Evolutionary conservation across 1,140 invertebrate species (phyloP).

Genomic region (Manduca sexta): DNA sequence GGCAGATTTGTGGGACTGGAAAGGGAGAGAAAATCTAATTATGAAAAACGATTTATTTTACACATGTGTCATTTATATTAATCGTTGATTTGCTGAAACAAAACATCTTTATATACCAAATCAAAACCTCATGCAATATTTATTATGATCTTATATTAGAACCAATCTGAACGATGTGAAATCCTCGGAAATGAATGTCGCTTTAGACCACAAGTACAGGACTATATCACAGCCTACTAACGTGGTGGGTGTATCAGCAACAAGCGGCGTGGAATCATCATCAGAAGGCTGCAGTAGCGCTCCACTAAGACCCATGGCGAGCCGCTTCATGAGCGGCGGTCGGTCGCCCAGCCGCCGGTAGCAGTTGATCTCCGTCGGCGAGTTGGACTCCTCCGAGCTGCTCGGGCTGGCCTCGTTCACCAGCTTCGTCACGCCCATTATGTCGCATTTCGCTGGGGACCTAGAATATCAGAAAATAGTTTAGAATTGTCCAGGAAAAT

Average conservation of each 20-base stretch:
- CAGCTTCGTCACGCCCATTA: slow-evolving; percentile 44
- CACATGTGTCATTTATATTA: too few species aligned
- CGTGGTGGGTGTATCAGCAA: slow-evolving; percentile 70
- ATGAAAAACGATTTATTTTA: too few species aligned
- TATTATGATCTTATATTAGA: too few species aligned
- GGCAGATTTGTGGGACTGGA: slow-evolving; percentile 75
- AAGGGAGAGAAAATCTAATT: too few species aligned
- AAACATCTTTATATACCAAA: too few species aligned
- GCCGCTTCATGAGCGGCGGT: slow-evolving; percentile 85
- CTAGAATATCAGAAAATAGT: slow-evolving; percentile 27
- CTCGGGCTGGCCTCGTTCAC: slow-evolving; percentile 77
- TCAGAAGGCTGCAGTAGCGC: slow-evolving; percentile 64
- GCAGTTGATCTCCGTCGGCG: slow-evolving; percentile 90
- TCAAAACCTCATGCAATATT: too few species aligned
- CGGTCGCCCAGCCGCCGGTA: slow-evolving; percentile 87
- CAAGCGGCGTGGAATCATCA: slow-evolving; percentile 71
- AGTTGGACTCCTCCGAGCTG: slow-evolving; percentile 89
- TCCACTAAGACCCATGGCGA: slow-evolving; percentile 80
- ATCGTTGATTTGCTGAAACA: too few species aligned
- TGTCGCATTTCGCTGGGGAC: slow-evolving; percentile 66
- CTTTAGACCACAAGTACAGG: too few species aligned
- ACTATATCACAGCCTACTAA: too few species aligned
- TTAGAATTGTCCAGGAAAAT: too few species aligned
- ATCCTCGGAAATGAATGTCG: too few species aligned
- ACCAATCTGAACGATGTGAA: too few species aligned